A percentile compares a stretch with the other conserved stretches of the same genome.
Evolutionary conservation across 2,113 vertebrate genomes (phyloP).

Genomic region (Macroglossus sobrinus): DNA sequence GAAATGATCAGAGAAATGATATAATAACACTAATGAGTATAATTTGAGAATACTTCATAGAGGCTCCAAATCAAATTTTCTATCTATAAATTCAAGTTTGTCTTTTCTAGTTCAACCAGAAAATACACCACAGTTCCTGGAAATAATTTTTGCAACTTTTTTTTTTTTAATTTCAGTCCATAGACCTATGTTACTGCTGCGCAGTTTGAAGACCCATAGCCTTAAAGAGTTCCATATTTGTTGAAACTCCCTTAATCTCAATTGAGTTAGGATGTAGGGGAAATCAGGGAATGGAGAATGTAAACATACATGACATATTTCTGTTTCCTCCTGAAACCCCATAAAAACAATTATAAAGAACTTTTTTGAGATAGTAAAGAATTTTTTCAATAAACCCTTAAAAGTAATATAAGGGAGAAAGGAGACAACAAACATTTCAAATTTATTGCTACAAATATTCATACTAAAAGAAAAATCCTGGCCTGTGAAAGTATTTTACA

Average conservation of each 20-base stretch:
- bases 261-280: background rate
- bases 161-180: background rate
- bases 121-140: background rate
- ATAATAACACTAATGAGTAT: background rate
- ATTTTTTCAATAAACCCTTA: background rate
- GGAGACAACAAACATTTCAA: background rate
- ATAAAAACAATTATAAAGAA: background rate
- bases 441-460: background rate
- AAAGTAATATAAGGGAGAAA: background rate
- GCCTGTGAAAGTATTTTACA: background rate
- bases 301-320: background rate
- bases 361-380: background rate
- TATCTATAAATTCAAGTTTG: conserved; percentile 8
- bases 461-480: background rate
- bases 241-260: background rate
- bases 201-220: background rate
- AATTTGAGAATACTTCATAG: background rate
- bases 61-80: background rate
- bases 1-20: background rate
- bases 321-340: background rate
- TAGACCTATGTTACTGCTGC: background rate
- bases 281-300: background rate
- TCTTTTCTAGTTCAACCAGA: background rate
- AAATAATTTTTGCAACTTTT: background rate
- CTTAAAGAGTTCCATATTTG: background rate